A percentile compares a stretch with the other conserved stretches of the same genome.
Evolutionary conservation across 1,140 invertebrate genomes (phyloP).

Genomic region (Nixonia krombeini): DNA sequence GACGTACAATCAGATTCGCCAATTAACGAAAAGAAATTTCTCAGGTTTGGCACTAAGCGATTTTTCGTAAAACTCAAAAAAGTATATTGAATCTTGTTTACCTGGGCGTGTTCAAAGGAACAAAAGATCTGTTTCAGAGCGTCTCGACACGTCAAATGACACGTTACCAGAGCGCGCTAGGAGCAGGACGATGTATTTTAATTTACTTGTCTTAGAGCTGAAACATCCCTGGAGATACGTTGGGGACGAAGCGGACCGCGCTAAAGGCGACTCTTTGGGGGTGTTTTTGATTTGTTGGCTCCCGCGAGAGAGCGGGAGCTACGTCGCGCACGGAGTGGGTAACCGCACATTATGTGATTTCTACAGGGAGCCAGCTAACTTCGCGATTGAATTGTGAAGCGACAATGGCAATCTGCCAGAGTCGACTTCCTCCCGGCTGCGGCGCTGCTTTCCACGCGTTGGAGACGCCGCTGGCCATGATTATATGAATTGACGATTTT

Average conservation of each 20-base stretch:
- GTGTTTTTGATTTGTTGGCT: slow-evolving; percentile 70
- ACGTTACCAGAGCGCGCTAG: slow-evolving; percentile 2
- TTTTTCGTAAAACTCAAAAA: too few relatives aligned
- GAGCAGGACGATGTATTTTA: slow-evolving; percentile 56
- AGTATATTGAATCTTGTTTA: too few relatives aligned
- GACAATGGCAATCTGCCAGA: slow-evolving; percentile 69
- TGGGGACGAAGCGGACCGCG: slow-evolving; percentile 39
- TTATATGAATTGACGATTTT: slow-evolving; percentile 9
- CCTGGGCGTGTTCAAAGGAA: too few relatives aligned
- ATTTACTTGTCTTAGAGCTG: slow-evolving; percentile 49
- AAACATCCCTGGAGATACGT: slow-evolving; percentile 18
- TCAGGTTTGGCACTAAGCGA: too few relatives aligned
- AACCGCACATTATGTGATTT: slow-evolving; percentile 71
- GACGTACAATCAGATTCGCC: too few relatives aligned
- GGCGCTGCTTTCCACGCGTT: slow-evolving; percentile 42
- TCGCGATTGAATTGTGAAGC: slow-evolving; percentile 69
- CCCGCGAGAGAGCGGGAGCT: slow-evolving; percentile 50
- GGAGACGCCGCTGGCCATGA: not conserved
- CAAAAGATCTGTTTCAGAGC: not conserved
- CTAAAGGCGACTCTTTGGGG: slow-evolving; percentile 56
- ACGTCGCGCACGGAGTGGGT: slow-evolving; percentile 40
- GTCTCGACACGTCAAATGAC: not conserved
- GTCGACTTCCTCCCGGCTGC: slow-evolving; percentile 7
- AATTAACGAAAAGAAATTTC: too few relatives aligned
- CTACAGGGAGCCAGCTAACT: slow-evolving; percentile 69